phyloP scores from a whole-genome alignment of 2,113 vertebrate genomes.

The Sylvilagus bachmani region DNA sequence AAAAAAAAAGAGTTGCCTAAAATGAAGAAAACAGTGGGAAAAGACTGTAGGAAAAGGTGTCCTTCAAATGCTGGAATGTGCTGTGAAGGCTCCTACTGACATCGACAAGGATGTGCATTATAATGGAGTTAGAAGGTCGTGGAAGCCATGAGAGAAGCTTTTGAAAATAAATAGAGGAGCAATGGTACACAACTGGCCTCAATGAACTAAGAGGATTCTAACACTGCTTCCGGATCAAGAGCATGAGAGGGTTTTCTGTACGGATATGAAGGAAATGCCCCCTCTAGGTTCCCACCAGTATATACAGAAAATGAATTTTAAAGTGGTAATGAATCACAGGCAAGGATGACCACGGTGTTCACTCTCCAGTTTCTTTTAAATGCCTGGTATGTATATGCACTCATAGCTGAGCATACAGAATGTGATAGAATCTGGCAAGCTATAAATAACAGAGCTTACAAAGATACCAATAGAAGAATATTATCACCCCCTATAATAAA shows the following conservation, averaged over 20 bases:
- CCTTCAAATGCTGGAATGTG: not conserved
- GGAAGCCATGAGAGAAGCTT: not conserved
- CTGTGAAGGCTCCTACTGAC: not conserved
- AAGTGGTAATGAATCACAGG: conserved; percentile 18
- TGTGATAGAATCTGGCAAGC: not conserved
- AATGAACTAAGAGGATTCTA: not conserved
- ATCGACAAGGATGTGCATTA: not conserved
- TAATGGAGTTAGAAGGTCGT: not conserved
- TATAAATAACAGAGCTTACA: conserved; percentile 13
- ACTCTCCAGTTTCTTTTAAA: not conserved
- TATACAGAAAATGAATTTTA: conserved; percentile 41
- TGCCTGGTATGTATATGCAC: not conserved
- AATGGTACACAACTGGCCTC: not conserved
- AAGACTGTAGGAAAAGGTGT: not conserved
- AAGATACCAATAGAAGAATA: not conserved
- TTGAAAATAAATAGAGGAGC: not conserved
- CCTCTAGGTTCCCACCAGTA: not conserved
- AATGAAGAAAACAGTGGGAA: not conserved
- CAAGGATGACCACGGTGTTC: not conserved
- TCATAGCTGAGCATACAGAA: not conserved
- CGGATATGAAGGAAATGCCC: not conserved
- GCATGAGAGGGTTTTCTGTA: not conserved
- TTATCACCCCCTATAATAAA: not conserved
- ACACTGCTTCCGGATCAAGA: not conserved
- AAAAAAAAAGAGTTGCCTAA: not conserved